Evolutionary conservation across 2,113 vertebrate genomes (phyloP).

Genomic region (Ameiurus melas): DNA sequence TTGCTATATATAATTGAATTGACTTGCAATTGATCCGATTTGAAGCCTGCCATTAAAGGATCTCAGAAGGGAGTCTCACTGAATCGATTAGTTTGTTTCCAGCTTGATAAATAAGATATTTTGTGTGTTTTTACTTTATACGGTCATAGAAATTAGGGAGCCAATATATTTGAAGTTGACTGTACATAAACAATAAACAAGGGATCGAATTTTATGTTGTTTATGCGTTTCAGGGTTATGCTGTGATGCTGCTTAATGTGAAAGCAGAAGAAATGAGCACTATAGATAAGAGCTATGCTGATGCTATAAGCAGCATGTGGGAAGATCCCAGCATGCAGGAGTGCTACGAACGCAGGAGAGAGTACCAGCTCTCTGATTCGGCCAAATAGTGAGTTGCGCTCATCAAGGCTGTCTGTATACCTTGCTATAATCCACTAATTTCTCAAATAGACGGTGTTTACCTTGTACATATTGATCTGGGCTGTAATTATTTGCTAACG

Average conservation of each 20-base stretch:
- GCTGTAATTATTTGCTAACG: background rate
- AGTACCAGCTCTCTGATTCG: constrained; percentile 85
- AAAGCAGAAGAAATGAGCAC: constrained; percentile 61
- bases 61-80: too few relatives aligned
- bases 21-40: too few relatives aligned
- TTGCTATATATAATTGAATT: too few relatives aligned
- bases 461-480: background rate
- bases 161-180: background rate
- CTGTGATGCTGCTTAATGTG: constrained; percentile 71
- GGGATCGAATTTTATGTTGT: background rate
- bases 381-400: constrained; percentile 79
- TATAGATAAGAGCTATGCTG: constrained; percentile 74
- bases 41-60: too few relatives aligned
- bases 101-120: too few relatives aligned
- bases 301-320: constrained; percentile 84
- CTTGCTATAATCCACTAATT: background rate
- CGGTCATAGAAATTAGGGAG: background rate
- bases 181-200: background rate
- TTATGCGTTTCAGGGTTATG: constrained; percentile 64
- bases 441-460: constrained; percentile 76
- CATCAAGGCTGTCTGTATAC: background rate
- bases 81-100: too few relatives aligned
- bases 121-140: too few relatives aligned
- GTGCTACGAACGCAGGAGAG: constrained; percentile 77
- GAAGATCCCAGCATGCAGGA: constrained; percentile 81